Evolutionary conservation across 2,797 vertebrate species (phyloP).

Genomic region (Crocodylus rhombifer): DNA sequence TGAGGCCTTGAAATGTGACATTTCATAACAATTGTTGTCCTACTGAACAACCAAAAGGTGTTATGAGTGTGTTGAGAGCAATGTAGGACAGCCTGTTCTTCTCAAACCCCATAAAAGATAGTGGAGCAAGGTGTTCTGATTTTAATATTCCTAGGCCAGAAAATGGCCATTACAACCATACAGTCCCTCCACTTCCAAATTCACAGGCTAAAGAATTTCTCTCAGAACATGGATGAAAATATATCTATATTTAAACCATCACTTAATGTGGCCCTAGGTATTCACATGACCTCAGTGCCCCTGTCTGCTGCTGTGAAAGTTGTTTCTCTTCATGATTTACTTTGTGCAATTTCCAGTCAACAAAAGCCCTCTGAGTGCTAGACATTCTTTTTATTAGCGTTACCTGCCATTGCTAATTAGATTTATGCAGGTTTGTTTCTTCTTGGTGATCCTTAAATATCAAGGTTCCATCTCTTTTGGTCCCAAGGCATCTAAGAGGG

Average conservation of each 20-base stretch:
- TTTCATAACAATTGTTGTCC: too few relatives aligned
- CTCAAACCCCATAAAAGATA: too few relatives aligned
- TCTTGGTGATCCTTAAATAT: constrained; percentile 48
- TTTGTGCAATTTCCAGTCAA: neutral
- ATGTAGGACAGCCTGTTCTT: too few relatives aligned
- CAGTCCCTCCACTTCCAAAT: neutral
- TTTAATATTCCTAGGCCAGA: neutral
- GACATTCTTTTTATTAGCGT: neutral
- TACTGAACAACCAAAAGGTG: too few relatives aligned
- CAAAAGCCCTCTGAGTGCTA: neutral
- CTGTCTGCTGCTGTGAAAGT: neutral
- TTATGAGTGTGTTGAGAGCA: too few relatives aligned
- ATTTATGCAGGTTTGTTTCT: constrained; percentile 31
- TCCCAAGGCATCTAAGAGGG: constrained; percentile 35
- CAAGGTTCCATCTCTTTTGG: constrained; percentile 7
- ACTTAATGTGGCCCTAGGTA: neutral
- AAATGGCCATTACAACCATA: too few relatives aligned
- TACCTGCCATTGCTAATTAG: constrained; percentile 32
- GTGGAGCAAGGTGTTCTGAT: too few relatives aligned
- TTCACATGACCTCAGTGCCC: neutral
- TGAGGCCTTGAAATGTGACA: too few relatives aligned
- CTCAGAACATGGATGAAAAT: neutral
- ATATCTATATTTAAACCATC: neutral
- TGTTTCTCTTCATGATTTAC: neutral
- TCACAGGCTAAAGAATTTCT: neutral